Evolutionary conservation across 2,797 vertebrate species (phyloP).

Genomic region (Psittacula derbiana): DNA sequence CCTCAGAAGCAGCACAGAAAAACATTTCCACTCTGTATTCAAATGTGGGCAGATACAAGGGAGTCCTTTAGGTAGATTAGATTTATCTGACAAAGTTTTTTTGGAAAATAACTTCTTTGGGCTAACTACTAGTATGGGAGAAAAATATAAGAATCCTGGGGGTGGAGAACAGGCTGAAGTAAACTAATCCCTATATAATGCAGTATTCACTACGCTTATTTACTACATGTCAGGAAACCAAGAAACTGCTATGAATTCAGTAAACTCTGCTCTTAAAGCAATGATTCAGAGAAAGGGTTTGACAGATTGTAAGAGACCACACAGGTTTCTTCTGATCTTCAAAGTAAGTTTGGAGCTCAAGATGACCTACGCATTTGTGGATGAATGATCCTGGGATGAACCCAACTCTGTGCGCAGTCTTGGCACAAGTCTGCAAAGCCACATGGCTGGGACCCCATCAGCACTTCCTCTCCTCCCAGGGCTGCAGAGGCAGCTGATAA

Average conservation of each 20-base stretch:
- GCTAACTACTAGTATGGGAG: neutral
- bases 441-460: neutral
- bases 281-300: neutral
- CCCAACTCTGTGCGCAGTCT: rapidly evolving
- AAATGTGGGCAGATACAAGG: neutral
- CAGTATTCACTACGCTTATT: neutral
- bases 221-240: neutral
- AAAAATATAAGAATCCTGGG: neutral
- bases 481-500: neutral
- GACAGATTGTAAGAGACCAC: neutral
- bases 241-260: neutral
- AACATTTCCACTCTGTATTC: neutral
- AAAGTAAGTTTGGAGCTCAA: neutral
- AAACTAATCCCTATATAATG: neutral
- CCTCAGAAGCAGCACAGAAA: neutral
- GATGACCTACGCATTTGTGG: neutral
- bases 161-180: neutral
- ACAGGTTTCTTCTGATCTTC: slow-evolving; percentile 20
- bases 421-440: neutral
- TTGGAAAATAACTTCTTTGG: neutral
- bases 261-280: neutral
- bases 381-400: neutral
- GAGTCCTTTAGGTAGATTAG: neutral
- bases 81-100: neutral
- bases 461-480: neutral